phyloP scores from a whole-genome alignment of 2,888 invertebrate genomes.

The Agrochola lychnidis region DNA sequence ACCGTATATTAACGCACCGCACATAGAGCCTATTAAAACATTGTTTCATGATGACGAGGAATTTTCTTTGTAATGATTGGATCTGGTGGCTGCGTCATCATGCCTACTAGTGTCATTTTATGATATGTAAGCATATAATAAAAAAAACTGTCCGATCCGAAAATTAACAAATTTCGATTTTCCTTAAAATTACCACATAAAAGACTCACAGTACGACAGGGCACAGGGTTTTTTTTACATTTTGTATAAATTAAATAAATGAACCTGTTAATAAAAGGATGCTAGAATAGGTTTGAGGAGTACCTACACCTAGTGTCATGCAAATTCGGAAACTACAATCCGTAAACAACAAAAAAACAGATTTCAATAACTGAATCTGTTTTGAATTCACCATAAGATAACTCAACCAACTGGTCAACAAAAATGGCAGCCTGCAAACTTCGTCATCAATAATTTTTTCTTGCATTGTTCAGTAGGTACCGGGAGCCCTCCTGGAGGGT shows the following conservation, averaged over 20 bases:
- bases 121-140: not conserved
- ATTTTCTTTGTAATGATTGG: constrained; percentile 30
- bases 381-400: not conserved
- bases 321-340: not conserved
- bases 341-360: not conserved
- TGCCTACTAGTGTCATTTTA: not conserved
- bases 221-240: no score
- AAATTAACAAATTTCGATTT: no score
- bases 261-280: no score
- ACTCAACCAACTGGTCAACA: no score
- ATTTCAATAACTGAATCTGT: not conserved
- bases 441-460: not conserved
- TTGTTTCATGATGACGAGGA: constrained; percentile 46
- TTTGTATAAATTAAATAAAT: no score
- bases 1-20: constrained; percentile 43
- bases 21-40: constrained; percentile 42
- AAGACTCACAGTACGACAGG: no score
- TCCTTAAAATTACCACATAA: no score
- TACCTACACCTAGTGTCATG: not conserved
- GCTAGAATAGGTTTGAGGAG: no score
- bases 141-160: no score
- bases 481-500: no score
- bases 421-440: not conserved
- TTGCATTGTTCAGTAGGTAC: not conserved
- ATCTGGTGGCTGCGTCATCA: constrained; percentile 1